These are phyloP conservation scores for Pseudoips prasinana DNA, from an alignment of 2,888 invertebrate genomes.

Conservation along the genomic window DNA sequence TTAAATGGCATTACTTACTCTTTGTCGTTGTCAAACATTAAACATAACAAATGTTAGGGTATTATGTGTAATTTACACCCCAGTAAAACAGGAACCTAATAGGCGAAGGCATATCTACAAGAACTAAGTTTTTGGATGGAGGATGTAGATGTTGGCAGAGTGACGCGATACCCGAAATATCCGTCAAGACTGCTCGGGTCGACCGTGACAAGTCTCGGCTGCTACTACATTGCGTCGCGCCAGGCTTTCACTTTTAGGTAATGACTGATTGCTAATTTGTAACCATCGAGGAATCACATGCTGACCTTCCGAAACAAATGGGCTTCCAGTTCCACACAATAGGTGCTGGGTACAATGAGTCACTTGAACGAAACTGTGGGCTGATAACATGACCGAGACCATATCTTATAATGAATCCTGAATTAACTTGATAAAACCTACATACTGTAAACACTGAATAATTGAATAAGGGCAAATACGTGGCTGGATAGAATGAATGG, in stretches of 20 bases:
- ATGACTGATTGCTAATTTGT: constrained; percentile 12
- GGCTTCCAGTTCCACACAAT: constrained; percentile 6
- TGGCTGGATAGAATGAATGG: constrained; percentile 29
- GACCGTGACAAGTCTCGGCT: constrained; percentile 12
- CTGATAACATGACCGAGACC: constrained; percentile 31
- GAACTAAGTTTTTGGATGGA: constrained; percentile 8
- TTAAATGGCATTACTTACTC: constrained; percentile 13
- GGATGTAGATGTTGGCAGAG: constrained; percentile 11
- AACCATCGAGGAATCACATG: no score
- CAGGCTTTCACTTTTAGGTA: constrained; percentile 32
- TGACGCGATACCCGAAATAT: constrained; percentile 1
- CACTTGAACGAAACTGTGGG: constrained; percentile 27
- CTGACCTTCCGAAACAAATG: background rate
- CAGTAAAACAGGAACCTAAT: constrained; percentile 40
- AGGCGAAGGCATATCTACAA: constrained; percentile 4
- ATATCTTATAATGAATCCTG: constrained; percentile 10
- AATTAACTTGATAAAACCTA: no score
- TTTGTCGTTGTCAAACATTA: constrained; percentile 8
- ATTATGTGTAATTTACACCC: constrained; percentile 40
- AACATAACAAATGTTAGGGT: constrained; percentile 18
- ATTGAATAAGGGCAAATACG: constrained; percentile 15
- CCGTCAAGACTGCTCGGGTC: constrained; percentile 3
- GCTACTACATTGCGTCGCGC: constrained; percentile 13
- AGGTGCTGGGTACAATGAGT: constrained; percentile 13
- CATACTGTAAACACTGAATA: constrained; percentile 3